Evolutionary conservation across 2,797 vertebrate species (phyloP).

Genomic region (Tangara arthus): DNA sequence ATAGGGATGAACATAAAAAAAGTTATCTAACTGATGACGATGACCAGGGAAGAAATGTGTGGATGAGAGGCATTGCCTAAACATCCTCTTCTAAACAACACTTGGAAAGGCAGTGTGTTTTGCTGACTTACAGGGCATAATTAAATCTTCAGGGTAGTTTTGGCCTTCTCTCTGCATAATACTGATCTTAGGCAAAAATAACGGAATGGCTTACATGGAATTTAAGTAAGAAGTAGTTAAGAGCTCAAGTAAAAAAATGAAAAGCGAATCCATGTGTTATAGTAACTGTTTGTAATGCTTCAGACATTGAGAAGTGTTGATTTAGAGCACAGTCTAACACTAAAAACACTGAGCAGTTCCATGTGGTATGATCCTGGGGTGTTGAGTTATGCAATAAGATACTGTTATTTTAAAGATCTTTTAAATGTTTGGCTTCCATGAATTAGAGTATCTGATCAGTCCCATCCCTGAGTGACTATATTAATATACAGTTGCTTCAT

Average conservation of each 20-base stretch:
- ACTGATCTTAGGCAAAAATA: not conserved
- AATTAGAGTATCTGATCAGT: not conserved
- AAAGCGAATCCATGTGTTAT: accelerated
- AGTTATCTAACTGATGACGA: not conserved
- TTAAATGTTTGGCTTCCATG: not conserved
- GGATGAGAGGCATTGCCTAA: not conserved
- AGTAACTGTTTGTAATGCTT: not conserved
- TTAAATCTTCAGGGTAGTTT: not conserved
- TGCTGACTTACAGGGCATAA: not conserved
- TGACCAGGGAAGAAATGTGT: not conserved
- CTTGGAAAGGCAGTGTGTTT: not conserved
- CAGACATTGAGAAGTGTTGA: not conserved
- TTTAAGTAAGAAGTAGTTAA: not conserved
- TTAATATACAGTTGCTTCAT: not conserved
- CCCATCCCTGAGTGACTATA: not conserved
- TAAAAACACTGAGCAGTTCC: not conserved
- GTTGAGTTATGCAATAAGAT: not conserved
- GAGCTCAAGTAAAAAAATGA: not conserved
- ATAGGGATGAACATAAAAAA: not conserved
- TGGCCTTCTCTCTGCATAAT: not conserved
- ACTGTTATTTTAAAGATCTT: not conserved
- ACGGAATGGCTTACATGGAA: not conserved
- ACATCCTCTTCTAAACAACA: not conserved
- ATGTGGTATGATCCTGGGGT: not conserved
- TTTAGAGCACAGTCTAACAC: not conserved